Conservation (phyloP, 2,113 vertebrate genomes). For the Rana temporaria region DNA sequence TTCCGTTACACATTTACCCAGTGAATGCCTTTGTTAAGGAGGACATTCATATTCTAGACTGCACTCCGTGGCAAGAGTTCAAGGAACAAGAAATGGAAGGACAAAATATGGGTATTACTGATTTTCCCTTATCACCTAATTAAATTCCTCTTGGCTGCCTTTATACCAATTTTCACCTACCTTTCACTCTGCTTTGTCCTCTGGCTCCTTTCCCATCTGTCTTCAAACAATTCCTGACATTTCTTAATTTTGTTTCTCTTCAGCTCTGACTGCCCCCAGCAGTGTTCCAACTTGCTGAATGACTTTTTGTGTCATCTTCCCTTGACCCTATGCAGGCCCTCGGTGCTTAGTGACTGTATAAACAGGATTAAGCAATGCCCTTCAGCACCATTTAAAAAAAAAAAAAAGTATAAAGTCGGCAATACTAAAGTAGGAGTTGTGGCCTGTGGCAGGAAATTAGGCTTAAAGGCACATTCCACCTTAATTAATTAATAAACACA, state of each 20-base stretch:
- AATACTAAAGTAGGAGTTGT: too few species aligned
- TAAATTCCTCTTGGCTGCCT: slow-evolving; percentile 50
- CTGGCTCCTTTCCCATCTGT: slow-evolving; percentile 46
- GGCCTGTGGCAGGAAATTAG: too few species aligned
- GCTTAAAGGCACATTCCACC: too few species aligned
- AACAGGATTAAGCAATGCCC: not conserved
- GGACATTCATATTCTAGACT: slow-evolving; percentile 3
- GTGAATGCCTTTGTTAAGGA: not conserved
- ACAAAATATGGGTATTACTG: slow-evolving; percentile 17
- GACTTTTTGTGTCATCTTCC: slow-evolving; percentile 15
- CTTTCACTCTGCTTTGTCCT: slow-evolving; percentile 44
- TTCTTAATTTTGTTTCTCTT: slow-evolving; percentile 48
- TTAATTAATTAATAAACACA: too few species aligned
- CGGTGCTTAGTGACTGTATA: not conserved
- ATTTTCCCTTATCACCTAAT: slow-evolving; percentile 49
- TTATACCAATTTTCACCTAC: slow-evolving; percentile 40
- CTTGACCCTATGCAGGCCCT: not conserved
- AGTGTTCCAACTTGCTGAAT: slow-evolving; percentile 31
- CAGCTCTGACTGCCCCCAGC: slow-evolving; percentile 9
- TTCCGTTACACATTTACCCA: not conserved
- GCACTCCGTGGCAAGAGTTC: not conserved
- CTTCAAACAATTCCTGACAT: slow-evolving; percentile 49
- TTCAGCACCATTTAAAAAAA: too few species aligned
- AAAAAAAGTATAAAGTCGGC: too few species aligned
- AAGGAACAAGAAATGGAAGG: slow-evolving; percentile 35